Base-by-base conservation (phyloP, 2,797 vertebrate species). In the Anguilla marmorata region DNA sequence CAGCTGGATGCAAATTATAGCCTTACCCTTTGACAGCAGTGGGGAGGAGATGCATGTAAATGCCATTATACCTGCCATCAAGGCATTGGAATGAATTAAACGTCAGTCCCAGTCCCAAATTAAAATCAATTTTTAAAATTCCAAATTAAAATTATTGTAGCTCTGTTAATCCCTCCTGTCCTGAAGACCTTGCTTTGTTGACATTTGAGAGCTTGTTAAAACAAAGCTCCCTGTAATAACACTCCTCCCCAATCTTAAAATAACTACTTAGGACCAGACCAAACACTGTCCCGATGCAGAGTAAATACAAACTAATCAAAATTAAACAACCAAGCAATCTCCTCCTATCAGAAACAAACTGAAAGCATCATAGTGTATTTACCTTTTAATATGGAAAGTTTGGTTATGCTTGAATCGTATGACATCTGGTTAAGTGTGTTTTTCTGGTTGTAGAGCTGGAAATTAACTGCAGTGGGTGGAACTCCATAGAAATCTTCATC, bases 1-100 rank as follows among this genome's bases (percentile, higher is more conserved):
- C 45, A 69, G 87, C 63, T 60, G 48, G 63, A 85, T 88, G 87
- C 82, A 85, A 88, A 88, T 88, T 63, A 58, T 54, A 66, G 30
- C 50, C 52, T 85, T 69, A 85, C 87, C 87, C 74, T 66, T 85
- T 88, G 85, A 85, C 66, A 52, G 83, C 87, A 85, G 37, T 56
- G 87, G 50, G 50, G 82, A 56, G 82, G 76, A 30, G 82, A 88
- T 45, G 63, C 33, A 60, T 48, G 63, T 63, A 48, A 87, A 66
- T 63, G 79, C 56, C 41, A 45, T 45, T 45, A 45, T 45, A 45
- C 52, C 52, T 54, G 9, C 9, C 52, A 54, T 54, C 52, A 54
- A 54, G 52, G 52, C 52, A 54, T 54, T 54, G 52, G 52, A 54
- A 14, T 54, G 11, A 54, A 54, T 54, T 54, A 54, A 54, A 54